These are phyloP conservation scores for Pteronura brasiliensis DNA, from an alignment of 2,113 vertebrate species.

Conservation along the genomic window DNA sequence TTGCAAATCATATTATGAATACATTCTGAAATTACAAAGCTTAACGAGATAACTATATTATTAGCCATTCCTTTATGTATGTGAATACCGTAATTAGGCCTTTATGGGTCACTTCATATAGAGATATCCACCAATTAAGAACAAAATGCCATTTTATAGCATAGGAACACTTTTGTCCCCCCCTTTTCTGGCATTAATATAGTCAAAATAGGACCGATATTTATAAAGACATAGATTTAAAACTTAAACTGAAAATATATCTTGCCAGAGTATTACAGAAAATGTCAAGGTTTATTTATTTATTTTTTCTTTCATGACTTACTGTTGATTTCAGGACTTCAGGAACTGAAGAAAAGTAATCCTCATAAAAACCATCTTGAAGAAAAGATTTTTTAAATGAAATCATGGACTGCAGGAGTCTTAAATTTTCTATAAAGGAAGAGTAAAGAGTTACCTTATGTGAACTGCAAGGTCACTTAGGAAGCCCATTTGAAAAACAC, in stretches of 20 bases:
- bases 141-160: not conserved
- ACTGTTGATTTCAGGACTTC: constrained; percentile 84
- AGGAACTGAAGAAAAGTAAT: constrained; percentile 74
- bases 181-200: not conserved
- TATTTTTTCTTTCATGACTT: constrained; percentile 65
- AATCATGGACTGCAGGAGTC: constrained; percentile 77
- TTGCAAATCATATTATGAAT: not conserved
- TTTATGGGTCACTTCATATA: not conserved
- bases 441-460: constrained; percentile 62
- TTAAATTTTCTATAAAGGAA: constrained; percentile 80
- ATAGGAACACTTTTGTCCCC: not conserved
- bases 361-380: constrained; percentile 78
- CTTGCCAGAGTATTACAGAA: not conserved
- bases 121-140: not conserved
- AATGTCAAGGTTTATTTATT: not conserved
- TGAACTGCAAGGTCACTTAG: constrained; percentile 39
- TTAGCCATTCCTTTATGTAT: not conserved
- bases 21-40: not conserved
- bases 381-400: constrained; percentile 75
- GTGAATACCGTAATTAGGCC: not conserved
- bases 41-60: not conserved
- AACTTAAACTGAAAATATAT: not conserved
- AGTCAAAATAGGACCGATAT: not conserved
- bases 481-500: constrained; percentile 46
- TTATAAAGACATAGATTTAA: not conserved